Base-by-base conservation (phyloP, 2,888 invertebrate genomes). In the Noctua janthe region DNA sequence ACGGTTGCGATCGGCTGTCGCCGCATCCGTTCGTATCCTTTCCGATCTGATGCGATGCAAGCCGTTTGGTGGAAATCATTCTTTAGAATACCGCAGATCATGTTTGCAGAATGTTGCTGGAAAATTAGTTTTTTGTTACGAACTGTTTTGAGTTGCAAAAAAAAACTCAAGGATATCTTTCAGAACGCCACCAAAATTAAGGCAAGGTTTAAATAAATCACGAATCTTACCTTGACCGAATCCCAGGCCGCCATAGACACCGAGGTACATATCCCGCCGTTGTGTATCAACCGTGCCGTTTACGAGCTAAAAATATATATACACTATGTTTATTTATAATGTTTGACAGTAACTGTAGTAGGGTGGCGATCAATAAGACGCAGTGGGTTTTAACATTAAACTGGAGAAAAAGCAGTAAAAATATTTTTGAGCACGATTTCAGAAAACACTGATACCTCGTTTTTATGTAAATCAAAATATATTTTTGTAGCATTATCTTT, bases 171-270 rank as follows among this genome's bases (percentile, higher is more conserved):
- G 0, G 23, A 20, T n/a, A 17, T 49, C 11, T 39, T 47, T 5
- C 8, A 23, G 39, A 69, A 59, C 8, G 13, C 35, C 23, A 43
- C 15, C 8, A 78, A 51, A 11, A 10, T 54, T 11, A 54, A 17
- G 2, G 29, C 23, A 64, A 64, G 11, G n/a, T 79, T 71, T 59
- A 5, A 51, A 74, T 62, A 80, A 80, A 56, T 56, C 23, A 64
- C 8, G 2, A 66, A 66, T 43, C 70, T 80, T 97, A 99, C 99
- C 99, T 98, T 99, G 99, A 80, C 98, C 98, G 86, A 98, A 95
- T 84, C 99, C 99, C 77, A 99, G 97, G 54, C 98, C 98, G 84
- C 98, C 99, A 94, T 99, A 99, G 17, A 99, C 98, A 74, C 99
- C 98, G 80, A 99, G 97, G 93, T 99, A 99, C 95, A 98, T 97